Base-by-base conservation (phyloP, 2,797 vertebrate species). In the Aplochiton taeniatus region DNA sequence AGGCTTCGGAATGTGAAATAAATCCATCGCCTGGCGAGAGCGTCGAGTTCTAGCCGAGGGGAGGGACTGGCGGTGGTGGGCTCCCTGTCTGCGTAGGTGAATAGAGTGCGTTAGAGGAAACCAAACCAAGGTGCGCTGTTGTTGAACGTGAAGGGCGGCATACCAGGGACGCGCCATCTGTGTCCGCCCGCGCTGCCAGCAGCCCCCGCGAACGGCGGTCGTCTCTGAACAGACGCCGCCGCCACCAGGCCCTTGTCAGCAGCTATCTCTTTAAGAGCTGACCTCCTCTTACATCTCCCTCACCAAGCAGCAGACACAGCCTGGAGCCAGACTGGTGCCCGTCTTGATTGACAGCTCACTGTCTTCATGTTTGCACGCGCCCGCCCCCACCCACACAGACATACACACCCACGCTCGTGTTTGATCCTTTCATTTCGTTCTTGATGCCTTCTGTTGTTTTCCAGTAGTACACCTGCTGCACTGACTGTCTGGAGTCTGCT, bases 91-190 rank as follows among this genome's bases (percentile, higher is more conserved):
- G 6, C 31, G 31, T 6, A 2, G 31, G 31, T 44, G 65, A 76
- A 72, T 62, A 70, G 76, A 80, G 62, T 62, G 13, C 9, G n/a
- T 42, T 6, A 55, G 18, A 12, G 11, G 61, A 55, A 74, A 60
- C 51, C 18, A n/a, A 18, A 61, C 49, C 49, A 65, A 85, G 84
- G 66, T 73, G 54, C 68, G 63, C 76, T 59, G 60, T 31, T 31
- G 31, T 31, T 31, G 31, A 6, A 31, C 42, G 55, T 44, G 51
- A 17, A 76, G 17, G 31, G 49, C 45, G 45, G 44, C 41, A 1
- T 11, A 11, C 31, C 6, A 79, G 65, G 4, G 75, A 77, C 72
- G 72, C 81, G 63, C 88, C 85, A 84, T 89, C 85, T 89, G 85
- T 82, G 83, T 43, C 77, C 73, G 55, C 65, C 83, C 49, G 9